Base-by-base conservation (phyloP, 2,113 vertebrate genomes). In the Grammomys surdaster region DNA sequence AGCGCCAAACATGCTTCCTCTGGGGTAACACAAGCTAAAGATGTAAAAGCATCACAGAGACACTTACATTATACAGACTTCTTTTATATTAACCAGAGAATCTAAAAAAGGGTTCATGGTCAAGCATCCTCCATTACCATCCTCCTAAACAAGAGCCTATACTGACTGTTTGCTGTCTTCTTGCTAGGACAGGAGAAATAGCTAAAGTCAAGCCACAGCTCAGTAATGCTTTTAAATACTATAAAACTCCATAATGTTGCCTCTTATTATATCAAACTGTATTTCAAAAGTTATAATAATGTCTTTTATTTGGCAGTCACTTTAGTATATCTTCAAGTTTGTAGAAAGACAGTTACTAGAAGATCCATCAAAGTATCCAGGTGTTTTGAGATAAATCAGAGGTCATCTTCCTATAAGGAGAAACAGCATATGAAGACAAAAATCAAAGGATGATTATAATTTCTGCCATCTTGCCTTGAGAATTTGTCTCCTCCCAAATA, bases 391-490 rank as follows among this genome's bases (percentile, higher is more conserved):
- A 43, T 84, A 97, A 87, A n/a, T 93, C 43, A 94, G 36, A 80
- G 75, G 93, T 89, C 43, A 82, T 85, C 65, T 56, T 90, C 91
- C 43, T 91, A 6, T 84, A 95, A 80, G 88, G 89, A 96, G 28
- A 97, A 96, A 48, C n/a, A 86, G 65, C 56, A 85, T 80, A 17
- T 40, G n/a, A 94, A 89, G 24, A 84, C 46, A 91, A 48, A 13
- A 93, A 92, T 95, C 73, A 95, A 96, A 97, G 43, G n/a, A 89
- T 95, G 73, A 40, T 88, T 90, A 12, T 85, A 96, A 95, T 94
- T 96, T 70, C 75, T 84, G 17, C 56, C 89, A 93, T 78, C 58
- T 91, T 97, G 26, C 80, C 33, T 54, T 46, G 65, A 95, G 40
- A 94, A 48, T 81, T 40, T 43, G 56, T 70, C 31, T 67, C 14